These are phyloP conservation scores for Clupea harengus DNA, from an alignment of 2,113 vertebrate species.

Conservation along the genomic window DNA sequence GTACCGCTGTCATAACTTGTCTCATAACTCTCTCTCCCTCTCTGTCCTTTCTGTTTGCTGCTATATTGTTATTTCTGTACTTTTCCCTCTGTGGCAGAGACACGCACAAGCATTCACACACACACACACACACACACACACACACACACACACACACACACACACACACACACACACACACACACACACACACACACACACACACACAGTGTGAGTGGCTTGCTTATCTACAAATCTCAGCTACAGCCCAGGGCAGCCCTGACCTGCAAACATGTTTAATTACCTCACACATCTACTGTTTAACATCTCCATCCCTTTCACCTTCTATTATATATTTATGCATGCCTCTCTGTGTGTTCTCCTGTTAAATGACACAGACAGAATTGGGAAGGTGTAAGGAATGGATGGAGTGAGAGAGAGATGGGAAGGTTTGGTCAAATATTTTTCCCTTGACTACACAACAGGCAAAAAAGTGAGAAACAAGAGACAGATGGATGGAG, in stretches of 20 bases:
- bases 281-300: not conserved
- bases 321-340: conserved; percentile 11
- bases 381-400: not conserved
- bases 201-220: not conserved
- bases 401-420: conserved; percentile 48
- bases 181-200: not conserved
- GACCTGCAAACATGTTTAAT: conserved; percentile 23
- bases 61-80: not conserved
- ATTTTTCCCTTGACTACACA: conserved; percentile 55
- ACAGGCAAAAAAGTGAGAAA: conserved; percentile 33
- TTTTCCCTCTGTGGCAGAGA: too few relatives aligned
- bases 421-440: conserved; percentile 31
- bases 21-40: too few relatives aligned
- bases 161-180: not conserved
- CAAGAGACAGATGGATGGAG: conserved; percentile 55
- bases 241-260: not conserved
- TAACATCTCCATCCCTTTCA: conserved; percentile 13
- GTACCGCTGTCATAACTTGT: not conserved
- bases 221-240: conserved; percentile 30
- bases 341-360: not conserved
- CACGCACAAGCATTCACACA: too few relatives aligned
- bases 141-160: not conserved
- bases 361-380: not conserved
- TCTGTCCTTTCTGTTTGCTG: not conserved
- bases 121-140: too few relatives aligned